phyloP scores from a whole-genome alignment of 2,797 vertebrate genomes.

The Anisognathus igniventris region DNA sequence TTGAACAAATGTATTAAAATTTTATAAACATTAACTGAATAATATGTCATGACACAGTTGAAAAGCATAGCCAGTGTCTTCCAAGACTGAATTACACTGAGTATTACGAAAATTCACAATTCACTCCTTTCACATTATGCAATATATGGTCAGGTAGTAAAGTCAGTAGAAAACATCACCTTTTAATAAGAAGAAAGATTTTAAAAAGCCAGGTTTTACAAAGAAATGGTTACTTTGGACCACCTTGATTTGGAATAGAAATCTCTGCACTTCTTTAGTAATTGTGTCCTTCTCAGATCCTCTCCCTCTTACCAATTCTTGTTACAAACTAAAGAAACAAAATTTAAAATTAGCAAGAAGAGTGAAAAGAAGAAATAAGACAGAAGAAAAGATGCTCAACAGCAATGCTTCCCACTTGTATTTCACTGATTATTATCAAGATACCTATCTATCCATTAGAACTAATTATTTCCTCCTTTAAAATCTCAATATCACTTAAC shows the following conservation, averaged over 20 bases:
- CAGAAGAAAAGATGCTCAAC: not conserved
- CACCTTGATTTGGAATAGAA: not conserved
- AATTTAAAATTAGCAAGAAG: not conserved
- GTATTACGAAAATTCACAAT: not conserved
- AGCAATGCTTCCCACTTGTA: not conserved
- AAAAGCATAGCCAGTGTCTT: not conserved
- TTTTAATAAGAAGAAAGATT: not conserved
- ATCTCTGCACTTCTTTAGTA: not conserved
- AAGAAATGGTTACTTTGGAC: not conserved
- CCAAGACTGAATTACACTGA: not conserved
- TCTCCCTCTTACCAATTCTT: not conserved
- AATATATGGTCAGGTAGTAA: not conserved
- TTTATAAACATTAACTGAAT: not conserved
- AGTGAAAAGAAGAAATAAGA: not conserved
- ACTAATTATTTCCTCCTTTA: not conserved
- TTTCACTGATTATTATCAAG: not conserved
- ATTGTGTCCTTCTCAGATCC: not conserved
- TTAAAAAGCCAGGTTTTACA: not conserved
- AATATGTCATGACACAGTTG: constrained; percentile 19
- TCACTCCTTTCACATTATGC: not conserved
- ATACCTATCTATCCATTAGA: not conserved
- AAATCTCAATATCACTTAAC: not conserved
- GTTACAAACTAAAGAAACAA: not conserved
- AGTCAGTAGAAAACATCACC: not conserved
- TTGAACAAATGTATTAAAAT: constrained; percentile 12